Evolutionary conservation across 2,888 invertebrate species (phyloP), one percentile per base, ranked within the genome.

Genomic region (Corbicula japonica): DNA sequence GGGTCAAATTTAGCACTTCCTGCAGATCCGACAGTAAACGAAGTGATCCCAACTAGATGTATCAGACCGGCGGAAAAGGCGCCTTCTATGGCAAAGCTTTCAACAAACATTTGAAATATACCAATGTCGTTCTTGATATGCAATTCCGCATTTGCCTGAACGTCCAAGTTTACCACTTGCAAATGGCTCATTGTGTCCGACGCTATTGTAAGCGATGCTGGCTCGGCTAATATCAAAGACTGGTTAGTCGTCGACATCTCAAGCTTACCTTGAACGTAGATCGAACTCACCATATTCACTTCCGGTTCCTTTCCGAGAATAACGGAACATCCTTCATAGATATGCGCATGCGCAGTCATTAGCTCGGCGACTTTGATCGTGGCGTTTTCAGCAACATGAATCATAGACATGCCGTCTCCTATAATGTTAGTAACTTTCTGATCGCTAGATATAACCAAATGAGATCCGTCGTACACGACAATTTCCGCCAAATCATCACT

Each of bases 1-100:
- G 88, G 88, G 26, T 79, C 58, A 44, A 89, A 78, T 12, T 58
- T 62, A 3, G 83, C 84, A 18, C 44, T 61, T 8, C 86, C 86
- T 26, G 61, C 52, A 26, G 74, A 48, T 18, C 83, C 87, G 18
- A 85, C 79, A 18, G 61, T 70, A 34, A 85, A 83, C 18, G 63
- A 61, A 18, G 62, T 10, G 30, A 52, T 35, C 5, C 30, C 8
- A 28, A 50, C 2, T 6, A 54, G 2, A 0, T 54, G 21, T 8
- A 66, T 1, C 15, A 34, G 38, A 23, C 66, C 66, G 18, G 66
- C 66, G 15, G 66, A 15, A 30, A 88, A 78, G 5, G 69, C 46
- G 8, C 88, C 88, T 12, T 79, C 68, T 10, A 86, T 52, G 23
- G 46, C 38, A 10, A 87, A 54, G 26, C 56, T 78, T 2, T 75